These are phyloP conservation scores for Euphydryas editha DNA, from an alignment of 2,888 invertebrate genomes.

Conservation along the genomic window DNA sequence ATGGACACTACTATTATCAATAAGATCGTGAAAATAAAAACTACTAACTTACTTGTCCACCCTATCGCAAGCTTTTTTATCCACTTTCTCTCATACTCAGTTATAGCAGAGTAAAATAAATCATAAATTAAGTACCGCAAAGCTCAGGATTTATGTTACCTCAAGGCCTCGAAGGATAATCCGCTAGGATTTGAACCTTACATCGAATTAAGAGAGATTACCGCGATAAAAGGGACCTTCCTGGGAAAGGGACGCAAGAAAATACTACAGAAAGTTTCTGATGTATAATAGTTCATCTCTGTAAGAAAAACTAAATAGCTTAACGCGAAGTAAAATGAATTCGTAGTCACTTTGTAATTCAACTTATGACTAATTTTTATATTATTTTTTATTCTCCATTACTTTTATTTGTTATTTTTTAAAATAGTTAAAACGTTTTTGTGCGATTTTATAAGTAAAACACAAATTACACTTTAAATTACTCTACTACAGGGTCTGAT, in stretches of 20 bases:
- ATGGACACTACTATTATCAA: no score
- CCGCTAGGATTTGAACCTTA: conserved; percentile 31
- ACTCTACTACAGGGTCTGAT: neutral
- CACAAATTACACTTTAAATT: neutral
- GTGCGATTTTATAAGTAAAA: neutral
- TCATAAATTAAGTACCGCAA: conserved; percentile 23
- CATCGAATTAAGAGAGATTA: conserved; percentile 36
- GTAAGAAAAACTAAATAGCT: conserved; percentile 16
- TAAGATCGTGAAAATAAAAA: no score
- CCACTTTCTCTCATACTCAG: neutral
- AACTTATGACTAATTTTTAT: neutral
- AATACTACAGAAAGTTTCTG: conserved; percentile 18
- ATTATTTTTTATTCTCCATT: no score
- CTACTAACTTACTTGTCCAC: no score
- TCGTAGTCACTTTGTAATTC: conserved; percentile 9
- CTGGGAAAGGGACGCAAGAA: conserved; percentile 11
- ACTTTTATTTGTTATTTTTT: no score
- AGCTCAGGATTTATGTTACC: conserved; percentile 27
- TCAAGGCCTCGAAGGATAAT: conserved; percentile 25
- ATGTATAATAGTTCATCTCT: conserved; percentile 20
- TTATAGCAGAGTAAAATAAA: conserved; percentile 8
- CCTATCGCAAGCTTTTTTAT: neutral
- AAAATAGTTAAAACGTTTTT: neutral
- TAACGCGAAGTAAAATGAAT: conserved; percentile 1
- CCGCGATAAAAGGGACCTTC: conserved; percentile 26